Evolutionary conservation across 2,113 vertebrate species (phyloP).

Genomic region (Corvus moneduloides): DNA sequence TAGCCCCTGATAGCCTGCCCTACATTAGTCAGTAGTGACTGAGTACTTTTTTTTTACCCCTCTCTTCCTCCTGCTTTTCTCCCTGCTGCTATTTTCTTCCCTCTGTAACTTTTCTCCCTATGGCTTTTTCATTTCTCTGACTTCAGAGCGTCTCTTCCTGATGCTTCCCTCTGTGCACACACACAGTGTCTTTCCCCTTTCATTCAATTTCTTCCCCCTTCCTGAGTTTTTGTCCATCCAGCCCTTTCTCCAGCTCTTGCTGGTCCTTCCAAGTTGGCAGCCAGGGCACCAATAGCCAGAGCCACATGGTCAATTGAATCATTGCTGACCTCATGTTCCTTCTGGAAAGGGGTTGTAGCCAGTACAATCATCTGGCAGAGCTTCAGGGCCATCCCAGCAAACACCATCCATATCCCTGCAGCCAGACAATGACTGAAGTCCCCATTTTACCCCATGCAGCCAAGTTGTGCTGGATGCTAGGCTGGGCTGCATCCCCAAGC

Average conservation of each 20-base stretch:
- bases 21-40: constrained; percentile 32
- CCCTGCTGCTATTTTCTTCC: neutral
- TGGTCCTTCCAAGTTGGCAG: neutral
- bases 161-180: neutral
- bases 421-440: neutral
- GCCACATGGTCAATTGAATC: accelerated
- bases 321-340: neutral
- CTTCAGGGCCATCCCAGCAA: neutral
- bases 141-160: accelerated
- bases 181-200: neutral
- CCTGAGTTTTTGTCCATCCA: neutral
- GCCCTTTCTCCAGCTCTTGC: neutral
- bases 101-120: neutral
- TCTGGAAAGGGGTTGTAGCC: neutral
- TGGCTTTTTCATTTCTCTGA: neutral
- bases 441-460: neutral
- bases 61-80: neutral
- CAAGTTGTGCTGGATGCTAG: accelerated
- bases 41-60: neutral
- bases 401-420: neutral
- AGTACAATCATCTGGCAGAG: neutral
- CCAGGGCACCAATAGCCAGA: accelerated
- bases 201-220: neutral
- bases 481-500: neutral
- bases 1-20: constrained; percentile 23